A percentile compares a stretch with the other conserved stretches of the same genome.
Conservation (phyloP, 2,113 vertebrate species). For the Cavia porcellus region DNA sequence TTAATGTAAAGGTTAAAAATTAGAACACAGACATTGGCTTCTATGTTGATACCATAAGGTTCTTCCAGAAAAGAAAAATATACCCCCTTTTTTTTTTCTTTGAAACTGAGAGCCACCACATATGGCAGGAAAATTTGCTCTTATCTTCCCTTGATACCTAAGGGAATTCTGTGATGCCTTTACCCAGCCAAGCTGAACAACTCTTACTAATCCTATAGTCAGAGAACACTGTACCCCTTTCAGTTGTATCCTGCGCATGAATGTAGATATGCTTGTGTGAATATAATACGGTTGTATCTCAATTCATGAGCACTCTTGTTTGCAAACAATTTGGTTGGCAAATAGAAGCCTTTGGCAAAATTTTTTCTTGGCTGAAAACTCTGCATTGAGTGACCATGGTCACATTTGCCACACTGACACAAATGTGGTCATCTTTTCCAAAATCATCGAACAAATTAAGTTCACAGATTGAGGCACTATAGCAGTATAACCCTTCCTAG, state of each 20-base stretch:
- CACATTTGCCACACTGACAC: neutral
- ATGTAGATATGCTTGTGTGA: neutral
- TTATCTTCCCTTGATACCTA: neutral
- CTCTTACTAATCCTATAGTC: neutral
- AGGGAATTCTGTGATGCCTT: neutral
- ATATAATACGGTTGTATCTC: neutral
- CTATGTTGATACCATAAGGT: neutral
- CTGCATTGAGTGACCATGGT: neutral
- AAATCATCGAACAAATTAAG: neutral
- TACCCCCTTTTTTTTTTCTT: neutral
- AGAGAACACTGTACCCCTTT: neutral
- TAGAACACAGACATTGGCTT: neutral
- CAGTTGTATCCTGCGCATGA: neutral
- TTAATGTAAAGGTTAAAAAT: neutral
- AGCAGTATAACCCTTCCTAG: neutral
- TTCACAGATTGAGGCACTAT: neutral
- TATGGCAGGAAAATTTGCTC: neutral
- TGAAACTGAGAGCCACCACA: neutral
- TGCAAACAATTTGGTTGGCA: neutral
- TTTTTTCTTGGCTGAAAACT: neutral
- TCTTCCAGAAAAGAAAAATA: neutral
- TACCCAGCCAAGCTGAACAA: neutral
- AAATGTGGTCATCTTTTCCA: neutral
- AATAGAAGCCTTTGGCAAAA: neutral
- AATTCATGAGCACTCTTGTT: neutral